These are phyloP conservation scores for Coregonus sp. DNA, from an alignment of 2,797 vertebrate genomes.

Conservation along the genomic window DNA sequence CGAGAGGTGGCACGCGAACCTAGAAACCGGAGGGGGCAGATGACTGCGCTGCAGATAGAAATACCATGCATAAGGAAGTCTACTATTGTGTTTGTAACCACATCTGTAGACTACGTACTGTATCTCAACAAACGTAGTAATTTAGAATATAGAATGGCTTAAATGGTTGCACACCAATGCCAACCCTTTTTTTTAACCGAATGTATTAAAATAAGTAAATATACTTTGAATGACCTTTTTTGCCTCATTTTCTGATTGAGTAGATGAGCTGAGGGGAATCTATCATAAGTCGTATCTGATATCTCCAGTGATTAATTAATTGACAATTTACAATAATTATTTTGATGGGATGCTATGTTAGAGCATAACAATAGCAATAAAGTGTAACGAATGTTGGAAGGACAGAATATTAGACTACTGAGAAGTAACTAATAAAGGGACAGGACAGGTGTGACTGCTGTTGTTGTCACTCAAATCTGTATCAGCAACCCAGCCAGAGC, in stretches of 20 bases:
- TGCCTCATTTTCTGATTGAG: background rate
- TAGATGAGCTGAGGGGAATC: conserved; percentile 15
- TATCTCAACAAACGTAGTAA: too few relatives aligned
- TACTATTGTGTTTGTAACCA: too few relatives aligned
- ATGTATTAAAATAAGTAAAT: background rate
- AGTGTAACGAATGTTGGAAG: conserved; percentile 28
- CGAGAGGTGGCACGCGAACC: conserved; percentile 39
- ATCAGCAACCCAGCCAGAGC: background rate
- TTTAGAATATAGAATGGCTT: too few relatives aligned
- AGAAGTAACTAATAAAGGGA: background rate
- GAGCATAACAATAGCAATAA: conserved; percentile 13
- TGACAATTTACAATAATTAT: conserved; percentile 46
- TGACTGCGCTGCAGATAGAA: too few relatives aligned
- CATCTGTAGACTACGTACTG: too few relatives aligned
- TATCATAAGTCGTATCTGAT: background rate
- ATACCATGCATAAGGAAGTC: too few relatives aligned
- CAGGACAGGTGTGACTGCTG: conserved; percentile 24
- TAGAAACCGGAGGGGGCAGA: conserved; percentile 11
- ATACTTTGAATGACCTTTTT: background rate
- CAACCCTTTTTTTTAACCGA: too few relatives aligned
- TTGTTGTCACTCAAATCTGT: conserved; percentile 33
- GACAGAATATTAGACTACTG: conserved; percentile 21
- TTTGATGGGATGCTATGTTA: conserved; percentile 33
- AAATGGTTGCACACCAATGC: too few relatives aligned
- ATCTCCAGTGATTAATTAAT: conserved; percentile 44